phyloP scores from a whole-genome alignment of 2,888 invertebrate species.

The Pediacus dermestoides region DNA sequence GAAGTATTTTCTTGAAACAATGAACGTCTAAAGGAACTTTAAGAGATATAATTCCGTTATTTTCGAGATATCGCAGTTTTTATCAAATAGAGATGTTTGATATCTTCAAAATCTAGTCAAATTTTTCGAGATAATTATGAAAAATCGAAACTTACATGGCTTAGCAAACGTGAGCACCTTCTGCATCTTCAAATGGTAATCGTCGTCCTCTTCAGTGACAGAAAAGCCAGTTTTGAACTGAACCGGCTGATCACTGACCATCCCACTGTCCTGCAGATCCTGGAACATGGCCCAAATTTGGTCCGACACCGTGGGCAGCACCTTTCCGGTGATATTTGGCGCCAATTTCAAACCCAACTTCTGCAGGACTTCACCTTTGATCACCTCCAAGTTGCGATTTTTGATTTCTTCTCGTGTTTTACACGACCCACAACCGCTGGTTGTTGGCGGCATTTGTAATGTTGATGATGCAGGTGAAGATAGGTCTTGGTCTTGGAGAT shows the following conservation, averaged over 20 bases:
- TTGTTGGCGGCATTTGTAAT: slow-evolving; percentile 13
- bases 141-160: slow-evolving; percentile 48
- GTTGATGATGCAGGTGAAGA: too few relatives aligned
- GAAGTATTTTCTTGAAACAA: too few relatives aligned
- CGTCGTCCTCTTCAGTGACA: slow-evolving; percentile 60
- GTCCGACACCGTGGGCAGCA: slow-evolving; percentile 55
- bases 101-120: too few relatives aligned
- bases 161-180: slow-evolving; percentile 67
- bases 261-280: slow-evolving; percentile 41
- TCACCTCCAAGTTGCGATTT: slow-evolving; percentile 55
- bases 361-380: slow-evolving; percentile 59
- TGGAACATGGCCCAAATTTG: slow-evolving; percentile 40
- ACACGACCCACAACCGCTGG: slow-evolving; percentile 52
- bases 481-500: too few relatives aligned
- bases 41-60: too few relatives aligned
- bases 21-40: too few relatives aligned
- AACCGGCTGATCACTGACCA: slow-evolving; percentile 51
- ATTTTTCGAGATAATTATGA: slow-evolving; percentile 4
- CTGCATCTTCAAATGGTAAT: slow-evolving; percentile 65
- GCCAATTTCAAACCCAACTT: slow-evolving; percentile 55
- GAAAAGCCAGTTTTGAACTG: slow-evolving; percentile 48
- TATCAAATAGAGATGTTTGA: too few relatives aligned
- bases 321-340: slow-evolving; percentile 59
- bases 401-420: slow-evolving; percentile 57
- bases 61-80: too few relatives aligned